Percentiles rank a stretch among this genome's conserved stretches.
These are phyloP conservation scores for Eufriesea mexicana DNA, from an alignment of 1,140 invertebrate genomes.

Conservation along the genomic window DNA sequence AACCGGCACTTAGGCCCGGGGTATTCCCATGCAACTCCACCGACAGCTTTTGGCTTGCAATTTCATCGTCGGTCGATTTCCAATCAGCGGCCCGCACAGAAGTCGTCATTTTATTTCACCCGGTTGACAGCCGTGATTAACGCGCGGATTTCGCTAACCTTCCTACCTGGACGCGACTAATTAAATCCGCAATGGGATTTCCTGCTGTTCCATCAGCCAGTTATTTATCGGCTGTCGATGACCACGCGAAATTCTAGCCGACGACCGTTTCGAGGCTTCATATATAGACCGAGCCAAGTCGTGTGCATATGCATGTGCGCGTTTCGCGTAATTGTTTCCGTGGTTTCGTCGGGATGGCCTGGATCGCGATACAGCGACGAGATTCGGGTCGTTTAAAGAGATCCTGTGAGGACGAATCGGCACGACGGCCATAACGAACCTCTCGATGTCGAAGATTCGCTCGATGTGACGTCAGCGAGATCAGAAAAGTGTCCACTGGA, in stretches of 20 bases:
- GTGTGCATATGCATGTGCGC: neutral
- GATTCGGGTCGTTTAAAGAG: neutral
- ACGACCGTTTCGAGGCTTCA: neutral
- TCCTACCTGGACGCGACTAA: conserved; percentile 2
- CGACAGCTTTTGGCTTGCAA: conserved; percentile 34
- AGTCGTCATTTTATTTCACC: conserved; percentile 35
- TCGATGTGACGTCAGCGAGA: neutral
- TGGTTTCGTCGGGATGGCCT: neutral
- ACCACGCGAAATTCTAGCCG: conserved; percentile 6
- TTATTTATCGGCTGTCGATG: conserved; percentile 20
- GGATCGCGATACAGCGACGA: neutral
- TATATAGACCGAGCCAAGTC: too few relatives aligned
- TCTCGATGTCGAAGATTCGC: conserved; percentile 12
- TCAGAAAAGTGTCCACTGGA: neutral
- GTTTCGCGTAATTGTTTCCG: neutral
- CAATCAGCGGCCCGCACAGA: conserved; percentile 28
- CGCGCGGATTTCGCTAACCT: neutral
- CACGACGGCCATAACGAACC: neutral
- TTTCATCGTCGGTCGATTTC: conserved; percentile 46
- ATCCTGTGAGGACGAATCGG: neutral
- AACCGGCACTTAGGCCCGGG: neutral
- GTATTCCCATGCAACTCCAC: neutral
- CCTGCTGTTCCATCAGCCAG: neutral
- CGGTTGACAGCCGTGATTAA: neutral
- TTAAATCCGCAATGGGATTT: conserved; percentile 34